Evolutionary conservation across 2,888 invertebrate species (phyloP).

Genomic region (Ferdinandea cuprea): DNA sequence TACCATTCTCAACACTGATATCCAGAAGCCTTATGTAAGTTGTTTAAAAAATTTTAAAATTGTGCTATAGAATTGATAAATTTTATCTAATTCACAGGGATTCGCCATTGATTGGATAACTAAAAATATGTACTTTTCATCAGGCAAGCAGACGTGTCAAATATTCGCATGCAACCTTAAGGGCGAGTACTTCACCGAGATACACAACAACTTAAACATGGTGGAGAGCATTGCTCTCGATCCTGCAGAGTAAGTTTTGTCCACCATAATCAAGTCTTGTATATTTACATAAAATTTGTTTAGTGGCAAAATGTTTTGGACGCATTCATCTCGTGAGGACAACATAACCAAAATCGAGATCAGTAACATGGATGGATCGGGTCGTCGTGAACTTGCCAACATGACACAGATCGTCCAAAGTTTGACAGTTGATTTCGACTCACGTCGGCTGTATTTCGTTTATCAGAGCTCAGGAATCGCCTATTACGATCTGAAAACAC

Average conservation of each 20-base stretch:
- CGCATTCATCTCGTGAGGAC: constrained; percentile 83
- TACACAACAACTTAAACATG: constrained; percentile 81
- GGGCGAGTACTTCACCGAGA: constrained; percentile 87
- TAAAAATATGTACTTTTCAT: constrained; percentile 85
- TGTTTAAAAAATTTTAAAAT: background rate
- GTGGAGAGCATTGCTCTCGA: constrained; percentile 88
- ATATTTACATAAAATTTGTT: background rate
- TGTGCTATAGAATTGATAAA: background rate
- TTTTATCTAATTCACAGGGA: constrained; percentile 81
- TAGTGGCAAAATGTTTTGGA: constrained; percentile 86
- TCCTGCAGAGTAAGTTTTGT: constrained; percentile 84
- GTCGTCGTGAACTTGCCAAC: constrained; percentile 79
- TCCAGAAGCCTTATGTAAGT: constrained; percentile 80
- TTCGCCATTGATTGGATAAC: constrained; percentile 94
- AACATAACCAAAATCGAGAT: constrained; percentile 84
- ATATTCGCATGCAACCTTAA: constrained; percentile 89
- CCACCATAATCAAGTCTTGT: too few relatives aligned
- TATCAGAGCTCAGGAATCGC: constrained; percentile 85
- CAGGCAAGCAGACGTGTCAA: constrained; percentile 83
- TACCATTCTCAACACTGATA: constrained; percentile 89
- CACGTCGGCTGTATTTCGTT: constrained; percentile 89
- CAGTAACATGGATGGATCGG: constrained; percentile 88
- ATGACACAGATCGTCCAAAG: constrained; percentile 83
- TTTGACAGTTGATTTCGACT: constrained; percentile 85
- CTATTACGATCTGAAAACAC: constrained; percentile 85